Base-by-base conservation (phyloP, 2,888 invertebrate genomes). In the Idaea dimidiata region DNA sequence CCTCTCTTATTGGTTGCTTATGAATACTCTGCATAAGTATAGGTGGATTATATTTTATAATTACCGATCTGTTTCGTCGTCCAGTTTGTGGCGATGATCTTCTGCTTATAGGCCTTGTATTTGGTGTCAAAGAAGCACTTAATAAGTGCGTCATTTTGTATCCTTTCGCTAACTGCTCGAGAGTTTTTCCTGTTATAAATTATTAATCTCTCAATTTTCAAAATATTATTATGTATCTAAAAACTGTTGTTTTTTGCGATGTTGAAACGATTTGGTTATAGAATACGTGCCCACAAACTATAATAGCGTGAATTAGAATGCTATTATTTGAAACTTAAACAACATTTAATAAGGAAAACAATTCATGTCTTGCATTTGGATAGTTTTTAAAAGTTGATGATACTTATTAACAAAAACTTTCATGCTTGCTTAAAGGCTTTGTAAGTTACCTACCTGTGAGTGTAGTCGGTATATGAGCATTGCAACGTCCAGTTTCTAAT, bases 381-480 rank as follows among this genome's bases (percentile, higher is more conserved):
- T 24, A 5, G 5, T 24, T 24, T 24, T 24, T 24, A 24, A 24
- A 3, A 24, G 24, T 24, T 24, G 24, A n/a, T 56, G 59, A 57
- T n/a, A n/a, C n/a, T n/a, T n/a, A n/a, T n/a, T n/a, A n/a, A n/a
- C n/a, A n/a, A n/a, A n/a, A n/a, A n/a, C n/a, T n/a, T 14, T 14
- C 14, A 55, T 43, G 14, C 33, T 33, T 33, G 14, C 8, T 43
- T 3, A 43, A 6, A 43, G 14, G 2, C 43, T 10, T 4, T 8
- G 10, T 43, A 8, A 43, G 43, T 8, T 14, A 64, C 64, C 32
- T 60, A 91, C 92, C 91, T 77, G 92, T 91, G 62, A 92, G 76
- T 14, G 88, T 84, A 6, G 92, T 91, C 31, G 92, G 88, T 65
- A 91, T 81, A 66, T 88, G 87, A 33, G 84, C 84, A 68, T 92